Conservation (phyloP, 2,888 invertebrate genomes). For the Ophion obscuratus region DNA sequence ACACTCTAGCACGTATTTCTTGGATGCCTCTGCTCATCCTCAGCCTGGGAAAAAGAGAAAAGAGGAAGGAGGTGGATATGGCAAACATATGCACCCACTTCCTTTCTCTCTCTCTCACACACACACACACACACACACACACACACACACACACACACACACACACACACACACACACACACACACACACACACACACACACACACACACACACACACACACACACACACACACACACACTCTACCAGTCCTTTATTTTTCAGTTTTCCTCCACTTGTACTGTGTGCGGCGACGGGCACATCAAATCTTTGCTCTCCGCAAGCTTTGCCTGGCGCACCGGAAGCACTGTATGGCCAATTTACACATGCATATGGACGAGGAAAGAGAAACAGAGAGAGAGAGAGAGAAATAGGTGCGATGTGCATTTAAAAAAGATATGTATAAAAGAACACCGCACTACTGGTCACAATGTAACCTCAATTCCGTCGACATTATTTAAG, state of each 20-base stretch:
- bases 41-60: conserved; percentile 11
- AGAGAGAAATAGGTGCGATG: neutral
- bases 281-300: conserved; percentile 40
- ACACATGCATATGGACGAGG: conserved; percentile 37
- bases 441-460: conserved; percentile 5
- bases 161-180: too few relatives aligned
- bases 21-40: conserved; percentile 56
- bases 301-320: conserved; percentile 14
- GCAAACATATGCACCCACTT: conserved; percentile 29
- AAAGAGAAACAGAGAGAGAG: too few relatives aligned
- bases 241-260: conserved; percentile 44
- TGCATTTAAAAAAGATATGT: conserved; percentile 37
- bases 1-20: conserved; percentile 50
- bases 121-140: too few relatives aligned
- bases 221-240: neutral
- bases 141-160: too few relatives aligned
- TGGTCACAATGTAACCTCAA: conserved; percentile 1
- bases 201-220: neutral
- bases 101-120: neutral
- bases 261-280: conserved; percentile 36
- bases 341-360: conserved; percentile 31
- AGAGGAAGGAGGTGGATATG: conserved; percentile 54
- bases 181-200: neutral
- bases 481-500: neutral
- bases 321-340: neutral